Conservation (phyloP, 2,888 invertebrate genomes). For the Drosophila meridiana region DNA sequence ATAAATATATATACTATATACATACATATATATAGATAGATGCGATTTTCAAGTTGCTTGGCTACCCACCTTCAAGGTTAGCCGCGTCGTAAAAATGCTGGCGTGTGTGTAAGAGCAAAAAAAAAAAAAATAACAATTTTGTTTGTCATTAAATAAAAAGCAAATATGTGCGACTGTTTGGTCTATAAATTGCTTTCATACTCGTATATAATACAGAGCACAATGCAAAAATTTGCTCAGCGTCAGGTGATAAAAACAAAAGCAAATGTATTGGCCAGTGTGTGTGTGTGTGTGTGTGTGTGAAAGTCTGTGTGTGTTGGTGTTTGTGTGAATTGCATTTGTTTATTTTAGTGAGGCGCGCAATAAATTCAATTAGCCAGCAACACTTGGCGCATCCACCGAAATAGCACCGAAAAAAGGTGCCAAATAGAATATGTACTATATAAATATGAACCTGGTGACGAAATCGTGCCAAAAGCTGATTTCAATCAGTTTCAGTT, state of each 20-base stretch:
- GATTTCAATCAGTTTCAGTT: conserved; percentile 18
- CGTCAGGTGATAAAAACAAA: conserved; percentile 46
- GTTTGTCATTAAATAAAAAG: conserved; percentile 64
- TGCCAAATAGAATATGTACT: conserved; percentile 20
- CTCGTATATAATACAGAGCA: conserved; percentile 20
- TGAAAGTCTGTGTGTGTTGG: background rate
- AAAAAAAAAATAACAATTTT: conserved; percentile 36
- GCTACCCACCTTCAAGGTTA: conserved; percentile 61
- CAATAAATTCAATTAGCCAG: conserved; percentile 36
- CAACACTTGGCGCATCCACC: conserved; percentile 41
- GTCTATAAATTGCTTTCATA: conserved; percentile 24
- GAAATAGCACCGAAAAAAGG: conserved; percentile 43
- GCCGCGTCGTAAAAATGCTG: conserved; percentile 53
- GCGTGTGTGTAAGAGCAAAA: conserved; percentile 2
- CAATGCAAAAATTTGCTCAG: conserved; percentile 13
- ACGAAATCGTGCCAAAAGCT: conserved; percentile 4
- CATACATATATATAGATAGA: background rate
- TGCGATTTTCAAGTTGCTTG: conserved; percentile 6
- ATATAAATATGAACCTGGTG: conserved; percentile 4
- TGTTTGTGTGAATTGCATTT: conserved; percentile 32
- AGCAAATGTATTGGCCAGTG: conserved; percentile 27
- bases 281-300: background rate
- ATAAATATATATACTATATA: background rate
- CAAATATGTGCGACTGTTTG: conserved; percentile 38
- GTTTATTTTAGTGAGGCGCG: conserved; percentile 46